Evolutionary conservation across 2,113 vertebrate genomes (phyloP).

Genomic region (Athene cunicularia): DNA sequence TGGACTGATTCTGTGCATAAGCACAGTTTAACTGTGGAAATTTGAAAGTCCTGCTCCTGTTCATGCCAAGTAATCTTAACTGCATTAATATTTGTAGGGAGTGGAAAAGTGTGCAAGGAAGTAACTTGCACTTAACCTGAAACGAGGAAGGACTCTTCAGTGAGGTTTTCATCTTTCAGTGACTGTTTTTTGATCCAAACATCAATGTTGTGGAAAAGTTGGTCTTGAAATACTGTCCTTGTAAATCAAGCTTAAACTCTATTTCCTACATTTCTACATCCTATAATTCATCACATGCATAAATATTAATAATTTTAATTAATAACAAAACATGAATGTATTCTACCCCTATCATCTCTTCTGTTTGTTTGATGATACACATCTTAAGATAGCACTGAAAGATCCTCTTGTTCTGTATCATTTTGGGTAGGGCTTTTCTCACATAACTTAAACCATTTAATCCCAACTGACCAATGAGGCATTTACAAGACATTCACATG

Average conservation of each 20-base stretch:
- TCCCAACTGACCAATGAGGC: accelerated
- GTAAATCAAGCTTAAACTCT: background rate
- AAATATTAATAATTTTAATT: background rate
- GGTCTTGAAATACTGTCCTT: background rate
- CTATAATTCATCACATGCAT: background rate
- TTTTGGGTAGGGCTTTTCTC: background rate
- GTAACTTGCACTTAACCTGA: background rate
- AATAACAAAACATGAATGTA: background rate
- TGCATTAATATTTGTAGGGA: background rate
- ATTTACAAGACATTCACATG: background rate
- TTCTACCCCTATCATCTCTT: background rate
- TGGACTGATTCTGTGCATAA: background rate
- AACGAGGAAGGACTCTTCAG: background rate
- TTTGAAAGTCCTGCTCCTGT: background rate
- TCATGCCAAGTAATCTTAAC: background rate
- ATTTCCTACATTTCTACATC: background rate
- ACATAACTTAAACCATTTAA: background rate
- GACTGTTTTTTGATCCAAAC: background rate
- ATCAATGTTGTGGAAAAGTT: background rate
- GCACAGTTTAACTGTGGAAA: background rate
- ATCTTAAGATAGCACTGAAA: background rate
- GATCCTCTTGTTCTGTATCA: background rate
- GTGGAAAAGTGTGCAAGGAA: background rate
- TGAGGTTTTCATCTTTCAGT: accelerated
- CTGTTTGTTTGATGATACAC: background rate